Evolutionary conservation across 2,797 vertebrate genomes (phyloP), one percentile per base, ranked within the genome.

Genomic region (Synaphobranchus kaupii): DNA sequence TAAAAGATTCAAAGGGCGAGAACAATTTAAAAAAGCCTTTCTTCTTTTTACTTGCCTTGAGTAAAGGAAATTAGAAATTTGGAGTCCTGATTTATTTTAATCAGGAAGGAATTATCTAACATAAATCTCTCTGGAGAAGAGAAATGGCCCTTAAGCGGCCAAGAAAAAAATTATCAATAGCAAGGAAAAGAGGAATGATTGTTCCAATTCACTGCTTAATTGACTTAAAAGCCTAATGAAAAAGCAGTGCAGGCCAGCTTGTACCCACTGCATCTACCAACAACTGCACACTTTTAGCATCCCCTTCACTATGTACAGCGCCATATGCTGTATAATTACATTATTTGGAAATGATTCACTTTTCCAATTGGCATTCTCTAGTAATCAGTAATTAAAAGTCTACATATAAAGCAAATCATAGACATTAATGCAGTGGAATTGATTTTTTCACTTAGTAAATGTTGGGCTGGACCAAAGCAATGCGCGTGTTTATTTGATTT

Each of bases 171-270:
- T 96, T 96, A 97, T 98, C 97, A 98, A 97, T 98, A 97, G 95
- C 96, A 95, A 92, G 95, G 94, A 98, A 97, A 98, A 96, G 95
- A 97, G 95, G 95, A 98, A 97, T 97, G 96, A 98, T 98, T 96
- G 95, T 97, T 97, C 94, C 95, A 97, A 95, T 95, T 96, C 95
- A 93, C 96, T 94, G 95, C 96, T 97, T 98, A 98, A 98, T 98
- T 98, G 97, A 97, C 97, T 98, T 97, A 96, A 97, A 97, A 96
- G 96, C 96, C 96, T 97, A 97, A 97, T 97, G 97, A 97, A 96
- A 97, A 94, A 95, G 94, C 93, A 94, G 95, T 95, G 92, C 91
- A 86, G 92, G 89, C 95, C 92, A 91, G 94, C 96, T 95, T 93
- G 94, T 94, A 94, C 93, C 92, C 89, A 93, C 93, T 93, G 95